Evolutionary conservation across 2,888 invertebrate species (phyloP).

Genomic region (Acleris holmiana): DNA sequence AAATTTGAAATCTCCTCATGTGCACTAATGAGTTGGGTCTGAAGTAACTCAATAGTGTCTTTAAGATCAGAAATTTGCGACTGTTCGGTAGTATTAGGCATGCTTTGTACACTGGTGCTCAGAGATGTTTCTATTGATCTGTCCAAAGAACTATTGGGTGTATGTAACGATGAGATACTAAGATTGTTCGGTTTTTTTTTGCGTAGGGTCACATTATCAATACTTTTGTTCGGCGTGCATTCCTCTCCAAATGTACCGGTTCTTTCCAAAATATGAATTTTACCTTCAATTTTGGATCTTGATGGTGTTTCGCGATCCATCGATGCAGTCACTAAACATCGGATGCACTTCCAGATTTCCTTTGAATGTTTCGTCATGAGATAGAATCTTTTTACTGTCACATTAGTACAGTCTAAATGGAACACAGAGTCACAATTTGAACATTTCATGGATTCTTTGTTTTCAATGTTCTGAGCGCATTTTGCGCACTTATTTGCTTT

Average conservation of each 20-base stretch:
- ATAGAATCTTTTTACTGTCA: not conserved
- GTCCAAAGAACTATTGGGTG: not conserved
- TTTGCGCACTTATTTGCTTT: not conserved
- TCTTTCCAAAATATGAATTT: not conserved
- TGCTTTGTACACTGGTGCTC: not conserved
- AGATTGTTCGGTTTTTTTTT: not conserved
- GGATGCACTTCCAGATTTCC: not conserved
- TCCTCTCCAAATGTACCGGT: not conserved
- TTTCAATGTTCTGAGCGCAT: not conserved
- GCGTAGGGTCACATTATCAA: not conserved
- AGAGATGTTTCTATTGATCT: not conserved
- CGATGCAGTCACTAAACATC: not conserved
- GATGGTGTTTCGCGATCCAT: not conserved
- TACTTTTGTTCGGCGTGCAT: not conserved
- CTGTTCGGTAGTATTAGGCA: not conserved
- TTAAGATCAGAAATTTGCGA: not conserved
- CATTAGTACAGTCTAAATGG: not conserved
- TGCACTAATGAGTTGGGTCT: not conserved
- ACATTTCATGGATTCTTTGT: not conserved
- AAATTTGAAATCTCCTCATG: not conserved
- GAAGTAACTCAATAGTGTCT: not conserved
- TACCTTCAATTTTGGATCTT: not conserved
- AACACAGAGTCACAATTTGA: not conserved
- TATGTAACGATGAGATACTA: not conserved
- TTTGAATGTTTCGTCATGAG: not conserved